Conservation (phyloP, 2,797 vertebrate genomes). For the Enteromius fasciolatus region DNA sequence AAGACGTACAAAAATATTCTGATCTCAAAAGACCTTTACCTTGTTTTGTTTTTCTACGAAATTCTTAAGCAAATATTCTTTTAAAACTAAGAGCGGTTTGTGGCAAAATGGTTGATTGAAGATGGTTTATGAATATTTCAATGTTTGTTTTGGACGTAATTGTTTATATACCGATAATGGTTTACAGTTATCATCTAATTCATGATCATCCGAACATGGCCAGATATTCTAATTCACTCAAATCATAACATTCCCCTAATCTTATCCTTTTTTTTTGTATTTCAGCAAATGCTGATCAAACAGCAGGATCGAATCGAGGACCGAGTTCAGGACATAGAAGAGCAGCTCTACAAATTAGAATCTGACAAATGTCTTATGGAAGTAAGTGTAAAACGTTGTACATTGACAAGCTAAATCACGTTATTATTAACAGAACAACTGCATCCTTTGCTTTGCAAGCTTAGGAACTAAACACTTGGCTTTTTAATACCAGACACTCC, state of each 20-base stretch:
- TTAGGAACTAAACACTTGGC: conserved; percentile 4
- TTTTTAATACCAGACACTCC: conserved; percentile 17
- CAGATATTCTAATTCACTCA: neutral
- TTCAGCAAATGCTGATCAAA: conserved; percentile 95
- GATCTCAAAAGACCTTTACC: neutral
- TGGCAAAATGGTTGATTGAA: neutral
- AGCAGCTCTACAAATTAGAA: conserved; percentile 97
- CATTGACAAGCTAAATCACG: neutral
- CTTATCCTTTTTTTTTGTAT: conserved; percentile 13
- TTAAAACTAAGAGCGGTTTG: neutral
- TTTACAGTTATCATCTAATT: neutral
- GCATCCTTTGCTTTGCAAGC: neutral
- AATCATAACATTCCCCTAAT: neutral
- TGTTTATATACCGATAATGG: neutral
- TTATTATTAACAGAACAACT: conserved; percentile 19
- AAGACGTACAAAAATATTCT: neutral
- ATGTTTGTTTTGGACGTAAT: neutral
- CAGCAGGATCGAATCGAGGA: conserved; percentile 98
- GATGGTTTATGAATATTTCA: neutral
- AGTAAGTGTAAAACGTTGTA: conserved; percentile 73
- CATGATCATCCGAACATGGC: neutral
- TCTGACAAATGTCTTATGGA: conserved; percentile 98
- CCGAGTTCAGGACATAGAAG: conserved; percentile 95
- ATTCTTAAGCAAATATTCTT: neutral
- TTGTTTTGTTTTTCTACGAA: neutral